Base-by-base conservation (phyloP, 2,888 invertebrate genomes). In the Hoplodrina ambigua region DNA sequence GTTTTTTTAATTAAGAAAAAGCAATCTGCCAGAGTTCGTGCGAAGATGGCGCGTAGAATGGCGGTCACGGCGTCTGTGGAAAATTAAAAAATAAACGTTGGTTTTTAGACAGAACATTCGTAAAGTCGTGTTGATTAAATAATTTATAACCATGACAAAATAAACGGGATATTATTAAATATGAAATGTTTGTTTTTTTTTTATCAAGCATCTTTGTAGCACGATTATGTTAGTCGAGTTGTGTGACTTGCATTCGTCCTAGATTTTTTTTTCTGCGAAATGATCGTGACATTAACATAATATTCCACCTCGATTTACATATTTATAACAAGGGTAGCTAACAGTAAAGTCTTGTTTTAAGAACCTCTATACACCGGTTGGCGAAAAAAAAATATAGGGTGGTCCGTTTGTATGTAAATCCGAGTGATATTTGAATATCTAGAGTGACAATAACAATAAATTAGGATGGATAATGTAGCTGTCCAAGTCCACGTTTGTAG, bases 1-100 rank as follows among this genome's bases (percentile, higher is more conserved):
- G 81, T 83, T 85, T 87, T n/a, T 86, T 86, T 90, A 88, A 91
- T 90, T 90, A 87, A 86, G 87, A 87, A 83, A 81, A 72, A 74
- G 81, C 85, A 86, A 82, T 86, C 80, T 85, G 79, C 66, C 70
- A 66, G 73, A 84, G 85, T 85, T 87, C 86, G 88, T 89, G 88
- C 86, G 81, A 87, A 80, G 81, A 78, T 68, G 72, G 85, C 85
- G 83, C 81, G 68, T 78, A 72, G 83, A 85, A 87, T 87, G 68
- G 82, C 86, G 87, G 87, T 86, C 87, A 86, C 71, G 87, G 84
- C 84, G 81, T 82, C 78, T 63, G 54, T 46, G 78, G 80, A 75
- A 87, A 86, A 86, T 84, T 81, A 82, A 84, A 83, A 86, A 84
- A 78, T 75, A 81, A 82, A 82, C 62, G 60, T 75, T 84, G 75